These are phyloP conservation scores for Semaprochilodus insignis DNA, from an alignment of 2,797 vertebrate genomes.

Conservation along the genomic window DNA sequence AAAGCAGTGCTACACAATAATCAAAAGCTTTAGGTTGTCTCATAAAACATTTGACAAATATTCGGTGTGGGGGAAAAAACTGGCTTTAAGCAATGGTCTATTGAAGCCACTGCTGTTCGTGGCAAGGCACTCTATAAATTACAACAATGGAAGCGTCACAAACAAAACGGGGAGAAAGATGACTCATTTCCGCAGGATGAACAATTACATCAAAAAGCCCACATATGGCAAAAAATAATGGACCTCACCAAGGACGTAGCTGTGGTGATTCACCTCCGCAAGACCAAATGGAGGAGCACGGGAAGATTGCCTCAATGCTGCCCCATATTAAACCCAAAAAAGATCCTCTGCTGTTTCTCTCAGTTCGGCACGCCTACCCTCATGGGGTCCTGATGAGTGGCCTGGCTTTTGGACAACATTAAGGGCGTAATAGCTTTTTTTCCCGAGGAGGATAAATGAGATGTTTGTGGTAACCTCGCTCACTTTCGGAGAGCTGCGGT, in stretches of 20 bases:
- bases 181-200: slow-evolving; percentile 51
- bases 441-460: slow-evolving; percentile 68
- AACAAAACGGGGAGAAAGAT: slow-evolving; percentile 18
- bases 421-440: slow-evolving; percentile 69
- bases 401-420: slow-evolving; percentile 75
- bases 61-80: no score
- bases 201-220: slow-evolving; percentile 50
- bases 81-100: neutral
- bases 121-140: slow-evolving; percentile 8
- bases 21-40: slow-evolving; percentile 5
- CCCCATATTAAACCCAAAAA: slow-evolving; percentile 66
- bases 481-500: slow-evolving; percentile 52
- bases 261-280: slow-evolving; percentile 37
- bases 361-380: slow-evolving; percentile 79
- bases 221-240: slow-evolving; percentile 30
- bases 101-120: neutral
- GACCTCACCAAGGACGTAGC: slow-evolving; percentile 12
- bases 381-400: slow-evolving; percentile 75
- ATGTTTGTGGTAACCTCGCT: slow-evolving; percentile 65
- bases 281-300: slow-evolving; percentile 25
- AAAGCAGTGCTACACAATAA: neutral
- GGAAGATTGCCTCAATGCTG: slow-evolving; percentile 49
- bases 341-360: slow-evolving; percentile 73
- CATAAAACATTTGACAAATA: slow-evolving; percentile 20
- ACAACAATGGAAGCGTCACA: slow-evolving; percentile 42